A percentile compares a stretch with the other conserved stretches of the same genome.
phyloP scores from a whole-genome alignment of 2,888 invertebrate species.

The Neoscelio sp. region DNA sequence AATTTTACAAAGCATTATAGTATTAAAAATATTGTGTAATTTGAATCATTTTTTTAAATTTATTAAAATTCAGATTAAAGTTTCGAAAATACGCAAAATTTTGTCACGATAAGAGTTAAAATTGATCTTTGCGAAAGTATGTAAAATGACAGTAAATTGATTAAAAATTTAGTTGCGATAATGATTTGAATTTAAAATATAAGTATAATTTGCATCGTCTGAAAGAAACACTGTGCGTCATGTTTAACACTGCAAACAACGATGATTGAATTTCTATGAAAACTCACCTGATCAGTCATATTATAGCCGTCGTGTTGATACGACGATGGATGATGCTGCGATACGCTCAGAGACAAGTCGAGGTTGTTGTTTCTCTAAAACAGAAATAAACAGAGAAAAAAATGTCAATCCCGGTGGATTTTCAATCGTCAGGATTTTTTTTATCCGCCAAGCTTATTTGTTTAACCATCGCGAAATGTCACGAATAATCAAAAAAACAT shows the following conservation, averaged over 20 bases:
- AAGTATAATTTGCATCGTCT: slow-evolving; percentile 12
- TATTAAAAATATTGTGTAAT: no score
- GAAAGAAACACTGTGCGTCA: slow-evolving; percentile 2
- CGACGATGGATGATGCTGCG: slow-evolving; percentile 84
- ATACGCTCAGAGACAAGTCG: slow-evolving; percentile 89
- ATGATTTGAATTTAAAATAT: slow-evolving; percentile 1
- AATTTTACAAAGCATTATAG: no score
- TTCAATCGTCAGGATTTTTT: slow-evolving; percentile 1
- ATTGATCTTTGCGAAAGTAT: no score
- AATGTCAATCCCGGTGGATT: no score
- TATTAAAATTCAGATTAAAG: no score
- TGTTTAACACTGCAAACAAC: slow-evolving; percentile 10
- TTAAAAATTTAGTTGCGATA: no score
- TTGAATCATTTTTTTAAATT: no score
- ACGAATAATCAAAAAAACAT: not conserved
- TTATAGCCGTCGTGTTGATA: slow-evolving; percentile 89
- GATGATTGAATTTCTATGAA: slow-evolving; percentile 17
- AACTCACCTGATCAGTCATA: slow-evolving; percentile 90
- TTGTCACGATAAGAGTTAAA: no score
- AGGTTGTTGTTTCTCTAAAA: slow-evolving; percentile 91
- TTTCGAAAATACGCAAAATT: no score
- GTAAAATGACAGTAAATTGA: no score
- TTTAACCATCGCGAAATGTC: no score
- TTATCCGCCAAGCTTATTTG: not conserved
- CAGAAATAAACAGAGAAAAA: slow-evolving; percentile 78